Evolutionary conservation across 2,113 vertebrate genomes (phyloP), one percentile per base, ranked within the genome.

Genomic region (Ptychochromis oligacanthus): DNA sequence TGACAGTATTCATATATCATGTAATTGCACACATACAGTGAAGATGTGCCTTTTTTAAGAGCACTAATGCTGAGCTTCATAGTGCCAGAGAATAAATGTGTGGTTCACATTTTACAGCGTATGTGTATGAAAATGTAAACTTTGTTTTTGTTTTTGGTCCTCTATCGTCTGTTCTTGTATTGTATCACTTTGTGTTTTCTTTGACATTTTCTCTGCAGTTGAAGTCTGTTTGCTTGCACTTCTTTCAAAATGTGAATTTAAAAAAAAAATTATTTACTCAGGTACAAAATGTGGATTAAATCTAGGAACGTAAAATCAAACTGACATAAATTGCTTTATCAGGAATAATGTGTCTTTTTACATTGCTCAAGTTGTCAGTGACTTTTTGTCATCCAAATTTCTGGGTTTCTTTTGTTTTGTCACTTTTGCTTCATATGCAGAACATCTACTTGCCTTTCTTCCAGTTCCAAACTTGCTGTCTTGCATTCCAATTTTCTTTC

Each of bases 11-110:
- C 43, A 70, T 18, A 20, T n/a, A 8, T 61, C 18, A 9, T 64
- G 3, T 86, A 31, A 81, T 43, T 79, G 58, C 7, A 60, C 49
- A 26, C 74, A 57, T 60, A 26, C 49, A 56, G 34, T 65, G n/a
- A 18, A 75, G n/a, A 70, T 28, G 79, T 88, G 88, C 86, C 84
- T 91, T 91, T n/a, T 46, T 28, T 26, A 60, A 62, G 28, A 85
- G 76, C 59, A 67, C 52, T 77, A 0, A 15, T 55, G 6, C 67
- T 72, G 15, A 72, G 46, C 26, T 52, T 31, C 24, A 70, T 57
- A 43, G 22, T 80, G 59, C 55, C 70, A 60, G 24, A 65, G 18
- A 75, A 40, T 24, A 31, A 14, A 20, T 55, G 11, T 40, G 5
- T 4, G 15, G 46, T 49, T 49, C 9, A 28, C 64, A 67, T 67